These are phyloP conservation scores for Papilio demoleus DNA, from an alignment of 2,888 invertebrate species.

Conservation along the genomic window DNA sequence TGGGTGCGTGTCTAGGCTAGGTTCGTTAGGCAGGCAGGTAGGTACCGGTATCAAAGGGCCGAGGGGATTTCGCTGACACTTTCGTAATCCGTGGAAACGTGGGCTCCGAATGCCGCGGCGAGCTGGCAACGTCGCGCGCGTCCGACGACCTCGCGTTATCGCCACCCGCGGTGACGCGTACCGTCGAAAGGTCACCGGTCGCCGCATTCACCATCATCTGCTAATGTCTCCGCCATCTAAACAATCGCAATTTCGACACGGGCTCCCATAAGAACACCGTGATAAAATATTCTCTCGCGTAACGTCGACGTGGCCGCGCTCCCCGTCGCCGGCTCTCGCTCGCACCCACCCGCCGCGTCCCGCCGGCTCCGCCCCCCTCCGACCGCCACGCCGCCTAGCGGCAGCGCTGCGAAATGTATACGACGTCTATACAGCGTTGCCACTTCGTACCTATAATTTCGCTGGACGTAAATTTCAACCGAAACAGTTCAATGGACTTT, in stretches of 20 bases:
- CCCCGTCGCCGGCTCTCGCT: constrained; percentile 60
- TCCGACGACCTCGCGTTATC: constrained; percentile 81
- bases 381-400: constrained; percentile 74
- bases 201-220: constrained; percentile 64
- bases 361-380: constrained; percentile 75
- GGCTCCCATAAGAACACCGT: constrained; percentile 70
- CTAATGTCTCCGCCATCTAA: constrained; percentile 73
- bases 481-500: constrained; percentile 84
- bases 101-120: constrained; percentile 62
- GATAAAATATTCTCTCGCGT: constrained; percentile 60
- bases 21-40: constrained; percentile 45
- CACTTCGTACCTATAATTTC: constrained; percentile 82
- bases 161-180: constrained; percentile 74
- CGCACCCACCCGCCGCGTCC: constrained; percentile 62
- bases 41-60: constrained; percentile 62
- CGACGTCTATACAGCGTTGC: constrained; percentile 81
- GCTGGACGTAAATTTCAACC: constrained; percentile 83
- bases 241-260: constrained; percentile 73
- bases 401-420: constrained; percentile 70
- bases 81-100: constrained; percentile 55
- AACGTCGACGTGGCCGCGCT: constrained; percentile 50
- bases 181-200: constrained; percentile 77
- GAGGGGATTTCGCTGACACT: constrained; percentile 67
- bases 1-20: constrained; percentile 52
- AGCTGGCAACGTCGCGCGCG: constrained; percentile 77